Conservation (phyloP, 2,888 invertebrate species). For the Trichogramma dendrolimi region DNA sequence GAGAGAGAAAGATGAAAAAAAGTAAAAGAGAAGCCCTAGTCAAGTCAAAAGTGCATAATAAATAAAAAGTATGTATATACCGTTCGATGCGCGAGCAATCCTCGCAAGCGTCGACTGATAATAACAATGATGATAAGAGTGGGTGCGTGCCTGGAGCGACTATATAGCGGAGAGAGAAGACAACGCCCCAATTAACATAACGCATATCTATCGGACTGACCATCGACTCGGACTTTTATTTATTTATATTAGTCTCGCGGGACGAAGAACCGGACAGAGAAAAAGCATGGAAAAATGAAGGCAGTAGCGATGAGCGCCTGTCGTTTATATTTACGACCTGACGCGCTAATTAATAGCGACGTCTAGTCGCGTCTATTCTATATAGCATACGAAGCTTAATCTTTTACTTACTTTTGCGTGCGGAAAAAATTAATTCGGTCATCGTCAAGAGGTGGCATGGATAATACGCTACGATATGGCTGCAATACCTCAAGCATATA, state of each 20-base stretch:
- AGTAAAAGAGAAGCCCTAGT: no score
- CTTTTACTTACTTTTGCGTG: constrained; percentile 20
- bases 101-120: constrained; percentile 21
- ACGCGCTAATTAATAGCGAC: constrained; percentile 50
- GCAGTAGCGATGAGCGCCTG: constrained; percentile 17
- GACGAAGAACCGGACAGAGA: neutral
- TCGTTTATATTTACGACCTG: constrained; percentile 48
- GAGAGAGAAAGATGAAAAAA: no score
- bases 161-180: constrained; percentile 27
- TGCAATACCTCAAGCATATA: no score
- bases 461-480: no score
- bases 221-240: constrained; percentile 44
- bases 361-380: no score
- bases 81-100: no score
- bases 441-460: constrained; percentile 15
- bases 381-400: no score
- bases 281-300: no score
- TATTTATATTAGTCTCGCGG: constrained; percentile 50
- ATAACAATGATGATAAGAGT: constrained; percentile 44
- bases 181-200: constrained; percentile 54
- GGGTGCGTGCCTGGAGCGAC: constrained; percentile 45
- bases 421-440: constrained; percentile 40
- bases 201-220: constrained; percentile 38
- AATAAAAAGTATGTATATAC: no score
- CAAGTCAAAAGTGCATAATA: no score